These are phyloP conservation scores for Macrotus californicus DNA, from an alignment of 2,113 vertebrate genomes.

Conservation along the genomic window DNA sequence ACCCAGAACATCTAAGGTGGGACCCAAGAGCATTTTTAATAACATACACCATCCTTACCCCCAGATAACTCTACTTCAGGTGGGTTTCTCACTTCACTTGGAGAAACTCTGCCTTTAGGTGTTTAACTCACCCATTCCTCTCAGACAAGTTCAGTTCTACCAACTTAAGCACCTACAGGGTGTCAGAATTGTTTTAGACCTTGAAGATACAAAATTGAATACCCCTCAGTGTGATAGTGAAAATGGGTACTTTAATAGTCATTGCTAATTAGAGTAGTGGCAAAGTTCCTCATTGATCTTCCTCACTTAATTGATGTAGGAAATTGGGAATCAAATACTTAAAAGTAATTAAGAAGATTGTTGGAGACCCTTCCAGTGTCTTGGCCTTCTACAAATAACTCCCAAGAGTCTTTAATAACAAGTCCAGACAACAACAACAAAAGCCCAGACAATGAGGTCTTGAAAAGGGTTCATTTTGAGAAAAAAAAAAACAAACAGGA, in stretches of 20 bases:
- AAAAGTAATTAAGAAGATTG: not conserved
- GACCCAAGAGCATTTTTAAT: not conserved
- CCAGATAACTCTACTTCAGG: not conserved
- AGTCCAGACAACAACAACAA: too few species aligned
- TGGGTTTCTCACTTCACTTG: not conserved
- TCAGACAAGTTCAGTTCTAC: not conserved
- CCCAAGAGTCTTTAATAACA: not conserved
- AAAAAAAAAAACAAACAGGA: not conserved
- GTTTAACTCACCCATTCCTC: not conserved
- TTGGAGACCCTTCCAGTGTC: not conserved
- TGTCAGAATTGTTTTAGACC: not conserved
- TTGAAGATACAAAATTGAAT: not conserved
- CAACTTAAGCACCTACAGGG: not conserved
- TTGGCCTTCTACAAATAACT: not conserved
- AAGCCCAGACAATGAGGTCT: not conserved
- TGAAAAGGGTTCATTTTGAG: conserved; percentile 24
- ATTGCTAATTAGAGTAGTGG: not conserved
- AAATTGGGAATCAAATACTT: not conserved
- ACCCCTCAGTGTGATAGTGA: not conserved
- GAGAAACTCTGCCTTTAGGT: not conserved
- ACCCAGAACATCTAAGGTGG: not conserved
- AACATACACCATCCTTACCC: not conserved
- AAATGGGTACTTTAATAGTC: not conserved
- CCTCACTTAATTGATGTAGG: not conserved
- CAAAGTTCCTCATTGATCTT: not conserved